phyloP scores from a whole-genome alignment of 2,797 vertebrate species.

The Pipistrellus nathusii region DNA sequence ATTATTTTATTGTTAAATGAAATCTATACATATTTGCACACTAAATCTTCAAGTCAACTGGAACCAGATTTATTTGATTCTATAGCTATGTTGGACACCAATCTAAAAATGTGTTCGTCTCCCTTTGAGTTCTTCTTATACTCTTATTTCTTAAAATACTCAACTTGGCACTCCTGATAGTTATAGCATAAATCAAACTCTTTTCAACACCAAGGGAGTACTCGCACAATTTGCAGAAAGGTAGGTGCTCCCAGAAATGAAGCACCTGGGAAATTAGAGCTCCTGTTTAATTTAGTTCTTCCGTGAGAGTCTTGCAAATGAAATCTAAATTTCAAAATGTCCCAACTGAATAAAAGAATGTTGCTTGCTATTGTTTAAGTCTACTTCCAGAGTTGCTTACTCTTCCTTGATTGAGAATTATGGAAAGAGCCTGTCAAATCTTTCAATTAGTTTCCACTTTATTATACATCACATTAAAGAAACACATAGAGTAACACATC shows the following conservation, averaged over 20 bases:
- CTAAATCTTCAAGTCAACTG: neutral
- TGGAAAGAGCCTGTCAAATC: conserved; percentile 37
- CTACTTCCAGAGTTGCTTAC: conserved; percentile 54
- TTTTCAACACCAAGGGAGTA: neutral
- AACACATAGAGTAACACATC: neutral
- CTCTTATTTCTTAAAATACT: conserved; percentile 12
- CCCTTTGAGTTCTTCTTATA: neutral
- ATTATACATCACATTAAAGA: neutral
- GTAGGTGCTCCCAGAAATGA: conserved; percentile 65
- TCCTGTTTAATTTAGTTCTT: conserved; percentile 72
- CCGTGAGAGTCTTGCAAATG: conserved; percentile 56
- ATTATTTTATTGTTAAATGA: neutral
- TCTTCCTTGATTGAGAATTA: conserved; percentile 62
- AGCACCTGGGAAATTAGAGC: conserved; percentile 75
- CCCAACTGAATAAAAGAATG: conserved; percentile 39
- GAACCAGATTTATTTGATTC: neutral
- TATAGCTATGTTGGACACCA: neutral
- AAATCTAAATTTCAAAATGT: conserved; percentile 71
- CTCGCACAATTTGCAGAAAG: neutral
- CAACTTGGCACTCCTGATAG: neutral
- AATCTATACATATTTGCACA: neutral
- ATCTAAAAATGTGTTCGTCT: neutral
- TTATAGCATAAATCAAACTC: conserved; percentile 46
- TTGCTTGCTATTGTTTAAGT: conserved; percentile 72
- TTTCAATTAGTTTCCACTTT: conserved; percentile 38